Evolutionary conservation across 2,113 vertebrate species (phyloP).

Genomic region (Phalacrocorax pelagicus): DNA sequence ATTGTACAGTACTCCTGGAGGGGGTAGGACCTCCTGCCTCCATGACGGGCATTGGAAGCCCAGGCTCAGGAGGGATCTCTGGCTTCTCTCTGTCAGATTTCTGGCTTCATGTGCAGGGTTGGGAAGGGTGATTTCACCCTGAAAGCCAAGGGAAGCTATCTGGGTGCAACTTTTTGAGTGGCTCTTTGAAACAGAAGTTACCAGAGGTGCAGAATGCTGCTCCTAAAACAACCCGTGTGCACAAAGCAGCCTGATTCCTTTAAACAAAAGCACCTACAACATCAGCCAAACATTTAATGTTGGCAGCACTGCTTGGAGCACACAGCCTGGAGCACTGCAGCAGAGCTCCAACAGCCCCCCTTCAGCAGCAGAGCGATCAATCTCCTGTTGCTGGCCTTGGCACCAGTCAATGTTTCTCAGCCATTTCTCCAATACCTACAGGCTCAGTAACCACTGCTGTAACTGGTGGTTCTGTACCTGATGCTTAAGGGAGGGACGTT

Average conservation of each 20-base stretch:
- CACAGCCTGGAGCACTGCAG: background rate
- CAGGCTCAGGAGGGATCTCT: background rate
- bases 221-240: background rate
- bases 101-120: background rate
- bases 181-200: background rate
- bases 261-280: background rate
- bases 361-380: background rate
- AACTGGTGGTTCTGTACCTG: fast-evolving
- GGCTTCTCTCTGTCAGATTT: background rate
- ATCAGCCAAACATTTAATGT: background rate
- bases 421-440: background rate
- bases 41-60: background rate
- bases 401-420: background rate
- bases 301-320: background rate
- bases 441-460: background rate
- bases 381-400: background rate
- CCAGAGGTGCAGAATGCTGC: background rate
- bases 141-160: background rate
- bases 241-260: background rate
- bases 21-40: background rate
- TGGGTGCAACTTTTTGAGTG: background rate
- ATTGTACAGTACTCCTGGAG: background rate
- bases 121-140: background rate
- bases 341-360: background rate
- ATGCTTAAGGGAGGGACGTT: background rate